Evolutionary conservation across 30 jellyfish, hydroid and myxozoan genomes (phyloP).

Genomic region (Nemopilema nomurai): DNA sequence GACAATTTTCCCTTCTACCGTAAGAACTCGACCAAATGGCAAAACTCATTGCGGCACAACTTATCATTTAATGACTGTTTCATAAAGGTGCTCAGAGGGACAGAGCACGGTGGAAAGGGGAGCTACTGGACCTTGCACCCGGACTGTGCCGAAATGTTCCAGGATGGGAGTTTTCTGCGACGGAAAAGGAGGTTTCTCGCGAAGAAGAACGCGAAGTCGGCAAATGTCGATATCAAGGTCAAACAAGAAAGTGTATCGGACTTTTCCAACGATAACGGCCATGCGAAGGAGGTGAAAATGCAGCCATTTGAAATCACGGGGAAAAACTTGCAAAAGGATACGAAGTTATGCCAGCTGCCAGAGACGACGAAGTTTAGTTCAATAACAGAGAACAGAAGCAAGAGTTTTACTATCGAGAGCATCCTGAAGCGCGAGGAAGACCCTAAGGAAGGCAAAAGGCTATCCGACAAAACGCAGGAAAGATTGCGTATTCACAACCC

Average conservation of each 20-base stretch:
- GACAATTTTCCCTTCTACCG: constrained; percentile 95
- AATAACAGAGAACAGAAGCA: constrained; percentile 21
- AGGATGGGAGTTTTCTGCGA: constrained; percentile 91
- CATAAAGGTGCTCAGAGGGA: constrained; percentile 89
- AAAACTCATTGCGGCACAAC: constrained; percentile 92
- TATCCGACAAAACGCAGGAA: constrained; percentile 8
- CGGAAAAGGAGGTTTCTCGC: constrained; percentile 87
- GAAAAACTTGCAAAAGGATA: constrained; percentile 16
- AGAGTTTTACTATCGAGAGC: constrained; percentile 56
- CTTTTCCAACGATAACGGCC: constrained; percentile 16
- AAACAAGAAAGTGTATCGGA: constrained; percentile 21
- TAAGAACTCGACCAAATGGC: constrained; percentile 91
- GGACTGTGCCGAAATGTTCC: constrained; percentile 92
- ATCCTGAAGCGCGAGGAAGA: constrained; percentile 50
- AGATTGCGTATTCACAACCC: constrained; percentile 36
- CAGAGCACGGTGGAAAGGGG: constrained; percentile 98
- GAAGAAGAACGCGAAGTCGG: constrained; percentile 30
- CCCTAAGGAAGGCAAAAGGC: constrained; percentile 2
- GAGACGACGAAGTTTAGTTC: constrained; percentile 28
- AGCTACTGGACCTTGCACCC: constrained; percentile 96
- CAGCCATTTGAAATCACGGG: constrained; percentile 18
- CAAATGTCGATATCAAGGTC: constrained; percentile 11
- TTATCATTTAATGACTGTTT: constrained; percentile 95
- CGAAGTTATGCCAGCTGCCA: constrained; percentile 7
- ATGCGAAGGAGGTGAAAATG: neutral